Percentiles rank a stretch among this genome's conserved stretches.
These are phyloP conservation scores for Protaetia brevitarsis DNA, from an alignment of 1,140 invertebrate species.

Conservation along the genomic window DNA sequence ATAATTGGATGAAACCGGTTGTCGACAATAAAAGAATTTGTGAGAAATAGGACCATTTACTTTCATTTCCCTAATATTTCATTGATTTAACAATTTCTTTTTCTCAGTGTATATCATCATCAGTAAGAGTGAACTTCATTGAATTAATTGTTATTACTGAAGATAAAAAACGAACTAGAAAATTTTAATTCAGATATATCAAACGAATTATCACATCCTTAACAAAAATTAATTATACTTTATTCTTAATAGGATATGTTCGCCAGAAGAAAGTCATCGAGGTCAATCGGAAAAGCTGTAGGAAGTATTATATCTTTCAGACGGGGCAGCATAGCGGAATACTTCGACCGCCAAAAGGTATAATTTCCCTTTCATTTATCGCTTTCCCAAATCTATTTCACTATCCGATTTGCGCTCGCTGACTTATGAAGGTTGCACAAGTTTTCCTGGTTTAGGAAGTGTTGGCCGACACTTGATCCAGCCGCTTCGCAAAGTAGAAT, in stretches of 20 bases:
- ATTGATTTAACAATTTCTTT: too few species aligned
- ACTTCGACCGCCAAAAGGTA: slow-evolving; percentile 20
- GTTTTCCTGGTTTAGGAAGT: background rate
- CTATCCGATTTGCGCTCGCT: background rate
- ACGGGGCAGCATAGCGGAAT: slow-evolving; percentile 16
- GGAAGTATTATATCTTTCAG: slow-evolving; percentile 23
- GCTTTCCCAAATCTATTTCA: background rate
- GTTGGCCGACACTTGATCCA: background rate
- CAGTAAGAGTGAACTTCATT: too few species aligned
- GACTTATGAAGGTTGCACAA: background rate
- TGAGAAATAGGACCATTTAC: too few species aligned
- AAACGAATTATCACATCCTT: too few species aligned
- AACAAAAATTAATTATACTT: background rate
- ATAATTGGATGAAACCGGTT: too few species aligned
- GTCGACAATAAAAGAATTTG: too few species aligned
- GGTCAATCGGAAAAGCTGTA: slow-evolving; percentile 16
- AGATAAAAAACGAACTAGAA: too few species aligned
- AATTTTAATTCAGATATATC: too few species aligned
- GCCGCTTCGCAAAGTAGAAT: too few species aligned
- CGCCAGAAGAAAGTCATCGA: slow-evolving; percentile 19
- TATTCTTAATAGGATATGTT: background rate
- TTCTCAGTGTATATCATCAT: too few species aligned
- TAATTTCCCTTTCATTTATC: background rate
- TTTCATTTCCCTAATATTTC: too few species aligned
- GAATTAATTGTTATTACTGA: too few species aligned